Percentiles rank a stretch among this genome's conserved stretches.
Conservation (phyloP, 2,797 vertebrate genomes). For the Microctenopoma lineatum region DNA sequence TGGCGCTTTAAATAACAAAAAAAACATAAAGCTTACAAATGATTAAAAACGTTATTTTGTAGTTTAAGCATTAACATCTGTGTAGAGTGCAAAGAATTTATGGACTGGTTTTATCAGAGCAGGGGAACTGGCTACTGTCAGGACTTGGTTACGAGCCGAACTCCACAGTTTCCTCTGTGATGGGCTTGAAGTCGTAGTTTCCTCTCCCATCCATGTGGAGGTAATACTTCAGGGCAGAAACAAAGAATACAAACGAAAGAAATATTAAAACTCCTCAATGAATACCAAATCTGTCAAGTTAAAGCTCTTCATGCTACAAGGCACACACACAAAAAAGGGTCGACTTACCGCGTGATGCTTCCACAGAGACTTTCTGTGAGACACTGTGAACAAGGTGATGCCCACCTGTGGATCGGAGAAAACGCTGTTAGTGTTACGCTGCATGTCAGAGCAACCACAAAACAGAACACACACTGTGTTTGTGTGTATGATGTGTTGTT, state of each 20-base stretch:
- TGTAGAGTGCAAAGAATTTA: conserved; percentile 62
- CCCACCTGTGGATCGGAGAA: conserved; percentile 86
- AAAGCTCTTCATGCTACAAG: too few species aligned
- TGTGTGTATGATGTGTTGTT: neutral
- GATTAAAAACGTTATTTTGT: conserved; percentile 80
- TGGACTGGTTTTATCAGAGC: conserved; percentile 46
- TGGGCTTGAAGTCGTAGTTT: conserved; percentile 96
- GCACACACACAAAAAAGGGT: too few species aligned
- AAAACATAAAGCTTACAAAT: conserved; percentile 26
- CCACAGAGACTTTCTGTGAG: conserved; percentile 98
- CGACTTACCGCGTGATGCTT: conserved; percentile 92
- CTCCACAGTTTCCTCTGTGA: conserved; percentile 95
- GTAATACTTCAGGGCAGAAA: conserved; percentile 85
- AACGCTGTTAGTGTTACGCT: neutral
- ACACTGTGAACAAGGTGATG: conserved; percentile 97
- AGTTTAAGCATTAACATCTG: conserved; percentile 68
- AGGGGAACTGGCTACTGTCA: neutral
- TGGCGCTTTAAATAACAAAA: conserved; percentile 62
- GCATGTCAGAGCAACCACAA: neutral
- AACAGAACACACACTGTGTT: neutral
- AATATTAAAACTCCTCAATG: too few species aligned
- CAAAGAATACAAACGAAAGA: neutral
- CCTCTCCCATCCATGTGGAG: conserved; percentile 98
- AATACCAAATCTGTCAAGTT: too few species aligned
- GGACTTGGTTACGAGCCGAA: conserved; percentile 90